phyloP scores from a whole-genome alignment of 2,797 vertebrate genomes.

The Gila robusta region DNA sequence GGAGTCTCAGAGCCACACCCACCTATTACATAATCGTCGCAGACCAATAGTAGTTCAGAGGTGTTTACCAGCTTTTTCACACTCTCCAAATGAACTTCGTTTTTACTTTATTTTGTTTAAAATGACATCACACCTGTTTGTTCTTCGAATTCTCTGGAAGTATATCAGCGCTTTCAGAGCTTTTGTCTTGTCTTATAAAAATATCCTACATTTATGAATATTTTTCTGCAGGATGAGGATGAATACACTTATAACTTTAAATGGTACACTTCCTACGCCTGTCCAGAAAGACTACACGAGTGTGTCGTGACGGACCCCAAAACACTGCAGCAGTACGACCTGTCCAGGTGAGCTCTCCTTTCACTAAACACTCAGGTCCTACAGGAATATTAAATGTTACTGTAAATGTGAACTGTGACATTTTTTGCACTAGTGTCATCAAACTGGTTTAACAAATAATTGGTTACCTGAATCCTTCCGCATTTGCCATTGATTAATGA shows the following conservation, averaged over 20 bases:
- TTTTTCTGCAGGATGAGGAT: slow-evolving; percentile 83
- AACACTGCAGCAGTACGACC: slow-evolving; percentile 89
- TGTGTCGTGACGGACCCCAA: slow-evolving; percentile 89
- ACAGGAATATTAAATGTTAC: background rate
- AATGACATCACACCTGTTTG: background rate
- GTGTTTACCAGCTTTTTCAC: background rate
- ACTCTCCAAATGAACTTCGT: background rate
- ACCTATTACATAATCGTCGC: too few relatives aligned
- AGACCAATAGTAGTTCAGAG: too few relatives aligned
- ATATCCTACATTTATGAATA: background rate
- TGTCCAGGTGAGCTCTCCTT: slow-evolving; percentile 86
- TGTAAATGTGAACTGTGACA: background rate
- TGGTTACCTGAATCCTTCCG: background rate
- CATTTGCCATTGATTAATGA: background rate
- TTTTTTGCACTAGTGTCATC: background rate
- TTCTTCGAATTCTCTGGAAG: background rate
- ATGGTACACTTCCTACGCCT: slow-evolving; percentile 94
- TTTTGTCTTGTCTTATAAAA: background rate
- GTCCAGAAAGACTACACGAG: slow-evolving; percentile 89
- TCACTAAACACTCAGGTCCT: background rate
- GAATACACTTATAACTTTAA: slow-evolving; percentile 92
- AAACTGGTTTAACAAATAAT: background rate
- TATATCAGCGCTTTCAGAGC: background rate
- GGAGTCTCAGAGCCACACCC: too few relatives aligned
- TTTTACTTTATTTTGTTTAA: background rate